Percentiles rank a stretch among this genome's conserved stretches.
Conservation (phyloP, 2,797 vertebrate genomes). For the Vireo griseus region DNA sequence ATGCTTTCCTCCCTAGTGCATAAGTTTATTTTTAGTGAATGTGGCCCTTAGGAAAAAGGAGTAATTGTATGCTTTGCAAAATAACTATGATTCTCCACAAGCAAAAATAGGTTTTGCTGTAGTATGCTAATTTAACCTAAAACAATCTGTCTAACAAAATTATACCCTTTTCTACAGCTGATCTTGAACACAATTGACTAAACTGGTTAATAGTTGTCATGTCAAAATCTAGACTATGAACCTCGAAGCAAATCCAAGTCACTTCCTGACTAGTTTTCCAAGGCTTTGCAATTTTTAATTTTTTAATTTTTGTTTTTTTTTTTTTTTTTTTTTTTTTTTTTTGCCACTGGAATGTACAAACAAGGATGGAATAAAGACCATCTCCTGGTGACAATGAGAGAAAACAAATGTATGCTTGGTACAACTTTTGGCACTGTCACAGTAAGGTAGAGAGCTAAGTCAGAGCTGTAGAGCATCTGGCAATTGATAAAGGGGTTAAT, state of each 20-base stretch:
- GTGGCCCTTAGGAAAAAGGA: not conserved
- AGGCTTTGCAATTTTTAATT: not conserved
- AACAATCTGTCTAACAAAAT: not conserved
- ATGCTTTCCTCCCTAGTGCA: not conserved
- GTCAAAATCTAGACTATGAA: not conserved
- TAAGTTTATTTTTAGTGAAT: conserved; percentile 34
- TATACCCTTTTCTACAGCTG: not conserved
- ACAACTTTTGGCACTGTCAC: not conserved
- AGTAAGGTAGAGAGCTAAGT: not conserved
- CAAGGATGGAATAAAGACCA: not conserved
- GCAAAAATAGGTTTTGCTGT: not conserved
- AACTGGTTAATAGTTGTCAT: not conserved
- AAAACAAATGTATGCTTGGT: not conserved
- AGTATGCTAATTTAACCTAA: not conserved
- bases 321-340: not conserved
- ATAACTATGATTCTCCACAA: not conserved
- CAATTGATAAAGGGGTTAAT: not conserved
- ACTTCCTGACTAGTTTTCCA: not conserved
- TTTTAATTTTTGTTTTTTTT: not conserved
- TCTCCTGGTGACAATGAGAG: not conserved
- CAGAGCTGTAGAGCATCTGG: not conserved
- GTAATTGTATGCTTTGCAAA: conserved; percentile 5
- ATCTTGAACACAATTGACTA: not conserved
- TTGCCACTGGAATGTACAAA: not conserved
- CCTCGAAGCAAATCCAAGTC: not conserved